Evolutionary conservation across 2,888 invertebrate species (phyloP).

Genomic region (Clepsis dumicolana): DNA sequence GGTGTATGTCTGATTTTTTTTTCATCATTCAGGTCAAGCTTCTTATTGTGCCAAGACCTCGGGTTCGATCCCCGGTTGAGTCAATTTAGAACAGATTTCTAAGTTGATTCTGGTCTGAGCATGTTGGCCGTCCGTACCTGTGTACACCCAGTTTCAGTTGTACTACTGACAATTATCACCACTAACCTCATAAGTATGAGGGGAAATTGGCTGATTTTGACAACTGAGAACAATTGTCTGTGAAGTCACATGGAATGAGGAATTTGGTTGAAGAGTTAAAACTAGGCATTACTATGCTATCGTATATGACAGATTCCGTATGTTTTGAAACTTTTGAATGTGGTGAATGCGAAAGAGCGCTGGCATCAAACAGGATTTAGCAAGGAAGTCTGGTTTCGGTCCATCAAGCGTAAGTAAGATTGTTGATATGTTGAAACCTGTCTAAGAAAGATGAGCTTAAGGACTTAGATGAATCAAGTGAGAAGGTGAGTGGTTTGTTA

Average conservation of each 20-base stretch:
- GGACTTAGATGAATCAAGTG: too few relatives aligned
- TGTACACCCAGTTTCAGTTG: too few relatives aligned
- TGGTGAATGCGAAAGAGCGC: neutral
- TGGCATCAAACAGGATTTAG: neutral
- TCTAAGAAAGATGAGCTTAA: too few relatives aligned
- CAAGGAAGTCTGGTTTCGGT: neutral
- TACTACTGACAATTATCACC: too few relatives aligned
- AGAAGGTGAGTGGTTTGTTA: too few relatives aligned
- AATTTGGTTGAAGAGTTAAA: neutral
- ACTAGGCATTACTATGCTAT: neutral
- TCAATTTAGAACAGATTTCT: neutral
- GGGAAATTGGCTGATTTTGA: neutral
- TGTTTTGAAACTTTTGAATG: neutral
- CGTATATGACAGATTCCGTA: neutral
- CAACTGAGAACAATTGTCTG: neutral
- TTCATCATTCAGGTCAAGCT: too few relatives aligned
- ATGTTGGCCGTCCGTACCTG: neutral
- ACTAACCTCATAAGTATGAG: neutral
- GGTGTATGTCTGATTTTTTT: too few relatives aligned
- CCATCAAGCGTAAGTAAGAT: neutral
- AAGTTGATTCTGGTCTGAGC: neutral
- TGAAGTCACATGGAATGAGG: neutral
- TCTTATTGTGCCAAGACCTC: neutral
- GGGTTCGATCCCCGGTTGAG: constrained; percentile 4
- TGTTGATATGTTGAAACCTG: neutral